phyloP scores from a whole-genome alignment of 1,140 invertebrate species.

The Venturia canescens region DNA sequence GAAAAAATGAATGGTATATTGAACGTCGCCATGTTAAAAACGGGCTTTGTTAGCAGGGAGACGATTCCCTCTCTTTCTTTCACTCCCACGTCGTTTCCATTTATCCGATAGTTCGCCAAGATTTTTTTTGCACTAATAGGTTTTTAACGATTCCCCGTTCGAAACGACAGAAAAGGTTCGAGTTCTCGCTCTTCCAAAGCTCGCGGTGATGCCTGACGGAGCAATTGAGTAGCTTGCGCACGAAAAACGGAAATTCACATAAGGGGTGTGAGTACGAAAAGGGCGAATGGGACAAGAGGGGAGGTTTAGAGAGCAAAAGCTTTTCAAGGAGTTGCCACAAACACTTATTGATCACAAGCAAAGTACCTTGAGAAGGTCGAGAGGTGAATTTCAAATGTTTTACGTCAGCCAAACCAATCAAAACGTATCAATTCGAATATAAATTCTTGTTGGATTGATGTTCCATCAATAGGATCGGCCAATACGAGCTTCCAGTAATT shows the following conservation, averaged over 20 bases:
- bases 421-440: no score
- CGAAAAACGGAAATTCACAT: background rate
- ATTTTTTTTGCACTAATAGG: conserved; percentile 24
- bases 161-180: conserved; percentile 15
- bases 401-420: background rate
- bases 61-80: background rate
- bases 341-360: background rate
- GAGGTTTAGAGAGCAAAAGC: background rate
- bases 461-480: no score
- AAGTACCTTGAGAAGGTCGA: background rate
- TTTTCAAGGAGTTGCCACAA: conserved; percentile 3
- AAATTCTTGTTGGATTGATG: no score
- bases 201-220: conserved; percentile 21
- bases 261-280: background rate
- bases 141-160: conserved; percentile 22
- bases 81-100: background rate
- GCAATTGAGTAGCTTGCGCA: background rate
- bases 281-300: background rate
- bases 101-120: background rate
- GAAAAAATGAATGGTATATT: background rate
- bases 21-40: background rate
- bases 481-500: no score
- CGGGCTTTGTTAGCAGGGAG: background rate
- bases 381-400: background rate
- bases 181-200: conserved; percentile 13